These are phyloP conservation scores for Amphiduros pacificus DNA, from an alignment of 2,888 invertebrate genomes.

Conservation along the genomic window DNA sequence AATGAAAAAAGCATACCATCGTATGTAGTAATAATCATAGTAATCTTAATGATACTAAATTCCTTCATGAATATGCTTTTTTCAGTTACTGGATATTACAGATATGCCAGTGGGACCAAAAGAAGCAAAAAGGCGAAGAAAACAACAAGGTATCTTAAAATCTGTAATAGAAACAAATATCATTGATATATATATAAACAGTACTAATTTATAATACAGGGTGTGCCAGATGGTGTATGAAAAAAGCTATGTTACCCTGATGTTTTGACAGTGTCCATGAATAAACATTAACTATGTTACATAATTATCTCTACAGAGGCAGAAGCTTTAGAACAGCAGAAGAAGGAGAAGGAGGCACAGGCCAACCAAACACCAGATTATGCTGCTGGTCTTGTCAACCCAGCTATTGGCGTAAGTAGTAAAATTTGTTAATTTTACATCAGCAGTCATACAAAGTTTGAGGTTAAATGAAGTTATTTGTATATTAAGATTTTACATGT, in stretches of 20 bases:
- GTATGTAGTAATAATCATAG: too few relatives aligned
- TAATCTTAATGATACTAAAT: too few relatives aligned
- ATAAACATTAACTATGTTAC: background rate
- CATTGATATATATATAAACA: too few relatives aligned
- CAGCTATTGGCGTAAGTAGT: slow-evolving; percentile 63
- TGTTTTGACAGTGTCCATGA: too few relatives aligned
- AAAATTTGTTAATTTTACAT: too few relatives aligned
- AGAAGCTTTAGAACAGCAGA: slow-evolving; percentile 55
- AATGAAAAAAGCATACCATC: too few relatives aligned
- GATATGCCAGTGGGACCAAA: slow-evolving; percentile 85
- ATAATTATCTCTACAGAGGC: slow-evolving; percentile 35
- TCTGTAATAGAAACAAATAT: too few relatives aligned
- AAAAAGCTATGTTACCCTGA: too few relatives aligned
- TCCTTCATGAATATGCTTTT: too few relatives aligned
- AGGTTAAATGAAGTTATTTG: background rate
- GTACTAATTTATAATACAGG: too few relatives aligned
- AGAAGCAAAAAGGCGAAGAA: slow-evolving; percentile 76
- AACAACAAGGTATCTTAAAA: slow-evolving; percentile 68
- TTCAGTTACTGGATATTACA: slow-evolving; percentile 79
- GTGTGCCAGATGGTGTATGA: too few relatives aligned
- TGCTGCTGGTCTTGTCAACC: slow-evolving; percentile 75
- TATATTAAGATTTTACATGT: too few relatives aligned
- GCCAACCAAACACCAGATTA: slow-evolving; percentile 74
- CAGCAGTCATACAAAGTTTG: background rate
- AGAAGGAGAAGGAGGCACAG: slow-evolving; percentile 57